Evolutionary conservation across 2,888 invertebrate genomes (phyloP).

Genomic region (Agonopterix arenella): DNA sequence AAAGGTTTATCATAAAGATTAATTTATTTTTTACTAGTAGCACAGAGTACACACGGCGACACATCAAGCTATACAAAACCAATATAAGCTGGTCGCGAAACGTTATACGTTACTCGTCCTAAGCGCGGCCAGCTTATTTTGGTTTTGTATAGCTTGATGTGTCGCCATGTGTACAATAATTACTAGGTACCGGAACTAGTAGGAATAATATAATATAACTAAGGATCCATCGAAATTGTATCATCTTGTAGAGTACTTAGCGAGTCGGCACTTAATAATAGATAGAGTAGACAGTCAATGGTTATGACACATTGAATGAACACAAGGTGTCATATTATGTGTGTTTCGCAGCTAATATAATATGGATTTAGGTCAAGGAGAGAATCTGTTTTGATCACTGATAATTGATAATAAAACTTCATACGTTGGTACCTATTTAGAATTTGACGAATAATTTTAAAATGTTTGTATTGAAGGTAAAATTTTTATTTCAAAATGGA

Average conservation of each 20-base stretch:
- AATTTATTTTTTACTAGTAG: no score
- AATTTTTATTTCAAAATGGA: constrained; percentile 3
- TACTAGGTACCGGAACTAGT: no score
- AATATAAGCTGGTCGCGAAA: no score
- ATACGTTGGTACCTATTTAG: neutral
- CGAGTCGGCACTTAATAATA: constrained; percentile 1
- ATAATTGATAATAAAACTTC: neutral
- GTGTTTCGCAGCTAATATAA: constrained; percentile 22
- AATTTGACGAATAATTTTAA: constrained; percentile 5
- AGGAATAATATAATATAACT: no score
- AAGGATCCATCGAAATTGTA: no score
- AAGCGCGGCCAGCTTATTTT: no score
- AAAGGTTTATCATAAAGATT: no score
- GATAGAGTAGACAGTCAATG: constrained; percentile 27
- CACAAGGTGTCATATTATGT: constrained; percentile 31
- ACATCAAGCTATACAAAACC: no score
- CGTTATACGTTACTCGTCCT: no score
- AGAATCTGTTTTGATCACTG: neutral
- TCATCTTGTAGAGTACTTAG: neutral
- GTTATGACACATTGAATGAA: constrained; percentile 44
- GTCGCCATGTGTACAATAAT: no score
- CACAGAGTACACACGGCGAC: no score
- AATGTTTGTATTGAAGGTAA: constrained; percentile 1
- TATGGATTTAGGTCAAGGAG: constrained; percentile 40
- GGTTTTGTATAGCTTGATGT: no score